Evolutionary conservation across 2,888 invertebrate genomes (phyloP).

Genomic region (Andrena hattorfiana): DNA sequence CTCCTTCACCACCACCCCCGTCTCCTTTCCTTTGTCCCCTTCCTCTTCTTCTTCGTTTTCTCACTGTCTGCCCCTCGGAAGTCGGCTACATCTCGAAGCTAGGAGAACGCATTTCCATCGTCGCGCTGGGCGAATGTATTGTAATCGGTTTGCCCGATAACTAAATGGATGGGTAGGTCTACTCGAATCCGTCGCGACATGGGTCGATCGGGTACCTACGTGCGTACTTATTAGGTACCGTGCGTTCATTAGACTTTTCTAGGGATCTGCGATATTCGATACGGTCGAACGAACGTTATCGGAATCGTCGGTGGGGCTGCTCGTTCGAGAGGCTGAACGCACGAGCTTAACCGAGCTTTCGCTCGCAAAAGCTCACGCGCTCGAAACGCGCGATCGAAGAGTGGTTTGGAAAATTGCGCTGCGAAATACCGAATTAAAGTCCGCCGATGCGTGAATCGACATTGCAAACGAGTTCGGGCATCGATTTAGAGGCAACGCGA

Average conservation of each 20-base stretch:
- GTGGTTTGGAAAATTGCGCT: constrained; percentile 63
- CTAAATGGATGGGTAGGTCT: no score
- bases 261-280: not conserved
- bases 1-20: no score
- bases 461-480: constrained; percentile 60
- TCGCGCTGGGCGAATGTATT: not conserved
- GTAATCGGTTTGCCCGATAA: constrained; percentile 1
- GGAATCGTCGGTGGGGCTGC: constrained; percentile 1
- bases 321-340: constrained; percentile 17
- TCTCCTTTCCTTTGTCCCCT: not conserved
- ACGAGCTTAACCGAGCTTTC: constrained; percentile 45
- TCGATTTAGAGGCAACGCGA: constrained; percentile 61
- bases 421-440: constrained; percentile 64
- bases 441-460: constrained; percentile 63
- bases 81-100: constrained; percentile 28
- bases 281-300: constrained; percentile 8
- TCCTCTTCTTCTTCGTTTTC: constrained; percentile 9
- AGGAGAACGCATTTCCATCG: constrained; percentile 17
- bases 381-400: constrained; percentile 42
- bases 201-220: not conserved
- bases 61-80: not conserved
- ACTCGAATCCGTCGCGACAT: not conserved
- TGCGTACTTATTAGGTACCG: no score
- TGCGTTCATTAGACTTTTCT: not conserved
- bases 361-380: constrained; percentile 31